Evolutionary conservation across 1,140 invertebrate genomes (phyloP).

Genomic region (Tetramorium simillimum): DNA sequence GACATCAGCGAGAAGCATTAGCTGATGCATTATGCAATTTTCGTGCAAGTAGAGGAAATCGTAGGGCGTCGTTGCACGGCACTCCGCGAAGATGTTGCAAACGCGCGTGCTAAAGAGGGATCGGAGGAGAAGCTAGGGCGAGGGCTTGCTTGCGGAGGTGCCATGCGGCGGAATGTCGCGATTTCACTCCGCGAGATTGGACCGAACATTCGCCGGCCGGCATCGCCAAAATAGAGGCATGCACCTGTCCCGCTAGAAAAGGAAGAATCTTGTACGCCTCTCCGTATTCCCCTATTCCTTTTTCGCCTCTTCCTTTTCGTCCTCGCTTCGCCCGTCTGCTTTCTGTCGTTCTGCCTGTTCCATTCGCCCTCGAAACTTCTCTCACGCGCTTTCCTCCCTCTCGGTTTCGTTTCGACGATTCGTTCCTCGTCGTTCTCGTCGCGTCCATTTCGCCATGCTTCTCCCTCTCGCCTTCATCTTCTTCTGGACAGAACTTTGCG

Average conservation of each 20-base stretch:
- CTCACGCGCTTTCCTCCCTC: not conserved
- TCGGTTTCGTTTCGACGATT: conserved; percentile 32
- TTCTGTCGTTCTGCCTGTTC: not conserved
- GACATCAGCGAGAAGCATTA: not conserved
- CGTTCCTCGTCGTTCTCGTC: conserved; percentile 39
- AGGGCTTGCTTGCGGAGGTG: not conserved
- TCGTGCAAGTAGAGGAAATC: not conserved
- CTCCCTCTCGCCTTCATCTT: not conserved
- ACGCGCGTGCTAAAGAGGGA: conserved; percentile 54
- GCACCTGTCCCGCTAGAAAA: conserved; percentile 71
- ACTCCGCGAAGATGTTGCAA: not conserved
- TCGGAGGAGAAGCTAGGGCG: conserved; percentile 32
- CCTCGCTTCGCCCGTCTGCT: not conserved
- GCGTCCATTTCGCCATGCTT: not conserved
- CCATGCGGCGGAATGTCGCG: conserved; percentile 62
- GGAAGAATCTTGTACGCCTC: conserved; percentile 53
- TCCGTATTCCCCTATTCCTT: conserved; percentile 12
- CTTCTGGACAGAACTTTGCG: conserved; percentile 45
- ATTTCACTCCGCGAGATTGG: conserved; percentile 63
- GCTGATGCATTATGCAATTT: conserved; percentile 60
- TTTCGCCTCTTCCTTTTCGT: conserved; percentile 13
- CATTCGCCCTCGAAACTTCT: not conserved
- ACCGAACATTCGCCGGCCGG: conserved; percentile 61
- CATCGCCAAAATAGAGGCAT: conserved; percentile 69
- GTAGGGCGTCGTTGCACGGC: not conserved